Percentiles rank a stretch among this genome's conserved stretches.
Conservation (phyloP, 2,797 vertebrate genomes). For the Clarias laeviceps region DNA sequence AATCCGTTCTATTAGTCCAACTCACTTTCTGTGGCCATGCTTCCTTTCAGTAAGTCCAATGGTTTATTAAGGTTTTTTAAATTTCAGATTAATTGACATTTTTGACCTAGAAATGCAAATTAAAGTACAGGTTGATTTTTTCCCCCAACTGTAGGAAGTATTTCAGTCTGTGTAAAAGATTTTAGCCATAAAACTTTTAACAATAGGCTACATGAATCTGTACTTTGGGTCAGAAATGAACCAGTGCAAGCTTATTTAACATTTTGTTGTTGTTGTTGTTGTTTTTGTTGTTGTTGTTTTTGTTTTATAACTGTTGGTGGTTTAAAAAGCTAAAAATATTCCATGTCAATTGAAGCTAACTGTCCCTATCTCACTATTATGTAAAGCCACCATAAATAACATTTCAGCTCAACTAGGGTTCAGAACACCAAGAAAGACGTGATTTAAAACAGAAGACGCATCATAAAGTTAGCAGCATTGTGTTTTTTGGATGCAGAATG, state of each 20-base stretch:
- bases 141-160: not conserved
- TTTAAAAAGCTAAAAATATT: not conserved
- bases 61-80: too few species aligned
- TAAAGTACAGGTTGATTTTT: too few species aligned
- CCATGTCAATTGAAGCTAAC: not conserved
- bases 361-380: not conserved
- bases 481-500: slow-evolving; percentile 41
- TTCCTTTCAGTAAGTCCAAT: too few species aligned
- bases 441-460: not conserved
- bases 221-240: not conserved
- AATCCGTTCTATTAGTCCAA: too few species aligned
- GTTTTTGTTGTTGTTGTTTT: not conserved
- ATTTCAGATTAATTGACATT: too few species aligned
- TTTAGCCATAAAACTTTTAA: not conserved
- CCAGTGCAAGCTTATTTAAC: not conserved
- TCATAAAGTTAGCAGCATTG: slow-evolving; percentile 6
- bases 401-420: slow-evolving; percentile 1
- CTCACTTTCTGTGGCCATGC: too few species aligned
- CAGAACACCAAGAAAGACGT: slow-evolving; percentile 1
- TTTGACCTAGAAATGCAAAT: too few species aligned
- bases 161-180: not conserved
- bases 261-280: not conserved
- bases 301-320: not conserved
- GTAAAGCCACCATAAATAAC: not conserved
- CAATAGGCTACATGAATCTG: not conserved